These are phyloP conservation scores for Dioctria rufipes DNA, from an alignment of 2,888 invertebrate species.

Conservation along the genomic window DNA sequence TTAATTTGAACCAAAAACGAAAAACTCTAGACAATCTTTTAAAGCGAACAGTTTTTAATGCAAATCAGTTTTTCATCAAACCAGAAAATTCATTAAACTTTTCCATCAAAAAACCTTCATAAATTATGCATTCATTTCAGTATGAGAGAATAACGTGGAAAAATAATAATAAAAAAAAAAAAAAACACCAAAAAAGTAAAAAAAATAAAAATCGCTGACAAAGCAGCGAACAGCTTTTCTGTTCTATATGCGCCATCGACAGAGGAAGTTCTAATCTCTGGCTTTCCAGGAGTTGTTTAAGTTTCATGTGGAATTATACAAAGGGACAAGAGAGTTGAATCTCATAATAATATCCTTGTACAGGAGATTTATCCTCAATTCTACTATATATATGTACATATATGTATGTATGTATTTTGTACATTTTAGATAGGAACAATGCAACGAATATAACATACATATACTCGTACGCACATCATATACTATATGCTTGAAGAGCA, in stretches of 20 bases:
- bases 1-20: constrained; percentile 26
- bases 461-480: no score
- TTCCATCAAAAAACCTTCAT: constrained; percentile 37
- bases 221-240: neutral
- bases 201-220: no score
- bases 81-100: constrained; percentile 47
- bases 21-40: constrained; percentile 23
- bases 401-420: neutral
- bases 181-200: no score
- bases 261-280: constrained; percentile 46
- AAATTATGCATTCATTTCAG: constrained; percentile 41
- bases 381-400: neutral
- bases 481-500: neutral
- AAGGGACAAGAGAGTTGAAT: constrained; percentile 15
- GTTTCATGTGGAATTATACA: constrained; percentile 35
- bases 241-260: constrained; percentile 7
- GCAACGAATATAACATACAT: neutral
- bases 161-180: constrained; percentile 24
- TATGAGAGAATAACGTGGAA: constrained; percentile 19
- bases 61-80: constrained; percentile 27
- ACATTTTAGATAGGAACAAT: neutral
- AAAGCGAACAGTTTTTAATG: constrained; percentile 39
- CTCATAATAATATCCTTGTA: neutral
- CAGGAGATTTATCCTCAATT: neutral
- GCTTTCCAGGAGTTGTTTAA: constrained; percentile 48